Evolutionary conservation across 2,888 invertebrate species (phyloP).

Genomic region (Mimachlamys varia): DNA sequence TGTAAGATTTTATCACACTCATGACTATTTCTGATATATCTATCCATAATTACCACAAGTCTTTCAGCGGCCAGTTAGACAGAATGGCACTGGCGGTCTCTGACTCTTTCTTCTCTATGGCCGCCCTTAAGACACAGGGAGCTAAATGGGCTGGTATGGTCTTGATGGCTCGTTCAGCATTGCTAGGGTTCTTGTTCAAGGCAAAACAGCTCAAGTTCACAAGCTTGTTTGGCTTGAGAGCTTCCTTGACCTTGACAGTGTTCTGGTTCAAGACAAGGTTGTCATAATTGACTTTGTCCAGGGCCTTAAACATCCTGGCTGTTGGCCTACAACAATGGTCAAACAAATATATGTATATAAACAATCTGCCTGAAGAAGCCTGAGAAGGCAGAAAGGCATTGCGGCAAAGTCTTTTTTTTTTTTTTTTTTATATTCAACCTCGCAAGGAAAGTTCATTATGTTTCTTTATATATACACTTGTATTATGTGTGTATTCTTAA

Average conservation of each 20-base stretch:
- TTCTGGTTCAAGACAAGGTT: constrained; percentile 59
- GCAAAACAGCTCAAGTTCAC: constrained; percentile 60
- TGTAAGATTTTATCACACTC: no score
- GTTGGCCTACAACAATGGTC: background rate
- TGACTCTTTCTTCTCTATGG: constrained; percentile 59
- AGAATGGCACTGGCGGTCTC: constrained; percentile 66
- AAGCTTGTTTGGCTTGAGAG: constrained; percentile 53
- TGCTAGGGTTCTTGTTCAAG: constrained; percentile 53
- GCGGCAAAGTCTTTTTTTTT: no score
- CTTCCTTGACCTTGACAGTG: constrained; percentile 46
- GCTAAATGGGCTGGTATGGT: constrained; percentile 63
- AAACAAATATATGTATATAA: no score
- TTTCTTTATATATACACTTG: no score
- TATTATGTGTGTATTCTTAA: no score
- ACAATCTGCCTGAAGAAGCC: no score
- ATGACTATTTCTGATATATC: no score
- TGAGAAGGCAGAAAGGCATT: no score
- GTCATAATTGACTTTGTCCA: constrained; percentile 67
- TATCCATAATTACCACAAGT: constrained; percentile 61
- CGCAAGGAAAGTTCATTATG: no score
- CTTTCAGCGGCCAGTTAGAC: constrained; percentile 70
- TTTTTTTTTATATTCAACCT: no score
- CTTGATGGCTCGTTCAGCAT: constrained; percentile 41
- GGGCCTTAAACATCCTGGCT: constrained; percentile 65
- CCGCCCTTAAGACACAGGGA: constrained; percentile 63